Base-by-base conservation (phyloP, 1,140 invertebrate species). In the Drosophila seguyi region DNA sequence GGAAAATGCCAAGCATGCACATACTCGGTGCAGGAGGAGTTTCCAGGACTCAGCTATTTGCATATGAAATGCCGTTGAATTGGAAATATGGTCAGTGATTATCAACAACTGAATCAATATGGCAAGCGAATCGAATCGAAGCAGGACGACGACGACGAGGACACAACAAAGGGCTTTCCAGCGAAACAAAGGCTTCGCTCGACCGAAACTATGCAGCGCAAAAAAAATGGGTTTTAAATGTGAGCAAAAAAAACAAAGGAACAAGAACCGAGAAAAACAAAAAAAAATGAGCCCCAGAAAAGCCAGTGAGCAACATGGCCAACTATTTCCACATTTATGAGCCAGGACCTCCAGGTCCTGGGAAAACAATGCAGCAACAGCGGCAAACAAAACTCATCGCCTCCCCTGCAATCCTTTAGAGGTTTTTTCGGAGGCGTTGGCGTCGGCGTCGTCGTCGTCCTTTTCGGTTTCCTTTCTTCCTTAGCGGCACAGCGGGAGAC, bases 271-370 rank as follows among this genome's bases (percentile, higher is more conserved):
- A 68, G 62, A 68, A 76, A 50, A 22, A 10, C 1, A 36, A 53
- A 36, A 34, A 29, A 52, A 55, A 55, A 38, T 55, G 36, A 55
- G 52, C 52, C 18, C 31, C 53, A 25, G n/a, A 53, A 27, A 68
- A 61, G 71, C 69, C 69, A 60, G 39, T 69, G 59, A 66, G 75
- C 63, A 65, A 61, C 75, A 71, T 83, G 61, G 83, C 79, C 75
- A 88, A 84, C 85, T 87, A 84, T 90, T 90, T 90, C 69, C 79
- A 80, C 85, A 88, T 88, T 88, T 90, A 88, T 84, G 84, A 84
- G 85, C 56, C 61, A 66, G 69, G 52, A 72, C 42, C 66, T 72
- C 62, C 69, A 81, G 57, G 56, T 62, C 66, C 55, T 56, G 20
- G 63, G 27, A 72, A 72, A 72, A 73, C 69, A 71, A 58, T 72